Evolutionary conservation across 2,888 invertebrate species (phyloP).

Genomic region (Pollenia angustigena): DNA sequence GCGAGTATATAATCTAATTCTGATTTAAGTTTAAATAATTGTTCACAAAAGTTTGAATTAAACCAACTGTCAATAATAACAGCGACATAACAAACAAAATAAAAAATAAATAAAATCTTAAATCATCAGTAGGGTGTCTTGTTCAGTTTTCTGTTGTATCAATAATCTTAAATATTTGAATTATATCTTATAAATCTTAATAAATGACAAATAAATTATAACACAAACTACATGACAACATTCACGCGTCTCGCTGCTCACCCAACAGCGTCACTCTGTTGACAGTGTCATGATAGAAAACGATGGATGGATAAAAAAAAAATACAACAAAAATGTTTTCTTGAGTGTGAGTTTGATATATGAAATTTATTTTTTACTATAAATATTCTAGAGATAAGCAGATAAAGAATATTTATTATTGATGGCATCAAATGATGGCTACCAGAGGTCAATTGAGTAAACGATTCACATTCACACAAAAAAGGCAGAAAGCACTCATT

Average conservation of each 20-base stretch:
- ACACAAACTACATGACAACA: constrained; percentile 26
- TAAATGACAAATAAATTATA: constrained; percentile 18
- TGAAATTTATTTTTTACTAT: constrained; percentile 31
- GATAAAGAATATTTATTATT: constrained; percentile 47
- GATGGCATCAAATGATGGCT: constrained; percentile 39
- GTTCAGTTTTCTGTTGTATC: not conserved
- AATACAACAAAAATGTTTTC: not conserved
- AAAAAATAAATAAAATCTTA: too few relatives aligned
- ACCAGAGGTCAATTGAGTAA: constrained; percentile 59
- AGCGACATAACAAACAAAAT: too few relatives aligned
- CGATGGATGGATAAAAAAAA: constrained; percentile 33
- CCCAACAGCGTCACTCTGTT: not conserved
- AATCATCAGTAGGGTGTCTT: constrained; percentile 1
- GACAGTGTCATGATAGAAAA: constrained; percentile 24
- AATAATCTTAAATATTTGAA: not conserved
- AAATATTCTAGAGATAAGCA: constrained; percentile 55
- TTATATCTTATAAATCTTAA: constrained; percentile 5
- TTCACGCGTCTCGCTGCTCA: constrained; percentile 16
- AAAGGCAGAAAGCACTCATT: constrained; percentile 18
- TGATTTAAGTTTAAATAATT: too few relatives aligned
- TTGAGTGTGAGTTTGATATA: constrained; percentile 19
- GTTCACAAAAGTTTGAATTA: too few relatives aligned
- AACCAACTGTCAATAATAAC: too few relatives aligned
- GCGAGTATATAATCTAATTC: too few relatives aligned
- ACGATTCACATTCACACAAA: constrained; percentile 3